These are phyloP conservation scores for Oligia latruncula DNA, from an alignment of 2,888 invertebrate genomes.

Conservation along the genomic window DNA sequence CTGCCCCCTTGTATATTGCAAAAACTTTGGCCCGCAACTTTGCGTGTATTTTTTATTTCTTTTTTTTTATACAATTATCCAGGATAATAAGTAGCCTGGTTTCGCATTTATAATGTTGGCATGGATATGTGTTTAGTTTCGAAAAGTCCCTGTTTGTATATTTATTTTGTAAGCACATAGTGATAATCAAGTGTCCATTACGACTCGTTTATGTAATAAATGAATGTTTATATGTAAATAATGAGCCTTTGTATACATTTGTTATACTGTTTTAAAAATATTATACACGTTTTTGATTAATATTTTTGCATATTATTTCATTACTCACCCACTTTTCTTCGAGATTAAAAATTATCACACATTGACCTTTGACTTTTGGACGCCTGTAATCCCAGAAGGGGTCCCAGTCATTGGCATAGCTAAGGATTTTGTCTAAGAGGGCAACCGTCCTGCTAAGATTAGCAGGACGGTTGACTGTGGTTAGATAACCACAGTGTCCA, in stretches of 20 bases:
- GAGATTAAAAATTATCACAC: background rate
- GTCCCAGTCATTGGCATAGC: too few relatives aligned
- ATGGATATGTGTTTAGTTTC: background rate
- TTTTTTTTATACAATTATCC: background rate
- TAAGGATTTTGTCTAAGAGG: too few relatives aligned
- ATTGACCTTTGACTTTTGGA: background rate
- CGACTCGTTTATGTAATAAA: constrained; percentile 36
- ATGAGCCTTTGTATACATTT: constrained; percentile 42
- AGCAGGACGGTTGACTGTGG: too few relatives aligned
- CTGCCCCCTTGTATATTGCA: background rate
- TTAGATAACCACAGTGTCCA: too few relatives aligned
- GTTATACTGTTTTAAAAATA: constrained; percentile 42
- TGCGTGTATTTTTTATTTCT: background rate
- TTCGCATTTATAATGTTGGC: background rate
- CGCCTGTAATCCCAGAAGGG: too few relatives aligned
- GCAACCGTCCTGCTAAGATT: too few relatives aligned
- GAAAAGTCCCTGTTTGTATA: background rate
- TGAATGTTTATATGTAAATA: constrained; percentile 50
- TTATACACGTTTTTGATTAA: constrained; percentile 45
- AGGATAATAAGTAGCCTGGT: background rate
- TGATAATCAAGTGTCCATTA: constrained; percentile 17
- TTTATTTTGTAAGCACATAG: constrained; percentile 48
- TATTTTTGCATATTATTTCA: constrained; percentile 39
- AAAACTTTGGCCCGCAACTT: background rate
- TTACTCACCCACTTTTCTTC: background rate